A percentile compares a stretch with the other conserved stretches of the same genome.
phyloP scores from a whole-genome alignment of 2,888 invertebrate species.

The Diogma glabrata region DNA sequence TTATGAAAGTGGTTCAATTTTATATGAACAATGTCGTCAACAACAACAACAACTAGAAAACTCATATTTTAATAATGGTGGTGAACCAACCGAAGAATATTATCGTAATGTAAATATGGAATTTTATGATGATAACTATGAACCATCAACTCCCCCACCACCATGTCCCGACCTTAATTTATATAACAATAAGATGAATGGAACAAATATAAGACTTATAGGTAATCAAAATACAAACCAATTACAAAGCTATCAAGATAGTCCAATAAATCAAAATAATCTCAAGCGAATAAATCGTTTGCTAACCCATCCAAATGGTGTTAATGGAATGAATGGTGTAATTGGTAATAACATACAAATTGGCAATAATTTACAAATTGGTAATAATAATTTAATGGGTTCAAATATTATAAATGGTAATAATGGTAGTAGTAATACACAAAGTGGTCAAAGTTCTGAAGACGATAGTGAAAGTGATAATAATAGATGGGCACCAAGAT shows the following conservation, averaged over 20 bases:
- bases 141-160: constrained; percentile 24
- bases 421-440: constrained; percentile 10
- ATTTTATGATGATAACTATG: constrained; percentile 24
- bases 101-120: constrained; percentile 26
- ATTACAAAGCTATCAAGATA: constrained; percentile 15
- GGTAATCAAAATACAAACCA: constrained; percentile 16
- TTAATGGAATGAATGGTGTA: constrained; percentile 5
- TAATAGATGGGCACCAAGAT: constrained; percentile 23
- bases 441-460: constrained; percentile 21
- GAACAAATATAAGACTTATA: constrained; percentile 11
- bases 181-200: constrained; percentile 19
- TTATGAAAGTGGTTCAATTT: constrained; percentile 24
- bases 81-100: constrained; percentile 26
- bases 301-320: constrained; percentile 4
- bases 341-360: constrained; percentile 1
- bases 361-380: constrained; percentile 13
- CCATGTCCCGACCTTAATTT: constrained; percentile 21
- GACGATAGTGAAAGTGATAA: constrained; percentile 23
- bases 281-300: constrained; percentile 5
- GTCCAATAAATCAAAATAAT: constrained; percentile 15
- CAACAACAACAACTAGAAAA: constrained; percentile 21
- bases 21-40: constrained; percentile 25
- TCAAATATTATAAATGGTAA: constrained; percentile 15
- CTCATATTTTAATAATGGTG: constrained; percentile 24
- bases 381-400: constrained; percentile 13